phyloP scores from a whole-genome alignment of 2,797 vertebrate species.

The Mallotus villosus region DNA sequence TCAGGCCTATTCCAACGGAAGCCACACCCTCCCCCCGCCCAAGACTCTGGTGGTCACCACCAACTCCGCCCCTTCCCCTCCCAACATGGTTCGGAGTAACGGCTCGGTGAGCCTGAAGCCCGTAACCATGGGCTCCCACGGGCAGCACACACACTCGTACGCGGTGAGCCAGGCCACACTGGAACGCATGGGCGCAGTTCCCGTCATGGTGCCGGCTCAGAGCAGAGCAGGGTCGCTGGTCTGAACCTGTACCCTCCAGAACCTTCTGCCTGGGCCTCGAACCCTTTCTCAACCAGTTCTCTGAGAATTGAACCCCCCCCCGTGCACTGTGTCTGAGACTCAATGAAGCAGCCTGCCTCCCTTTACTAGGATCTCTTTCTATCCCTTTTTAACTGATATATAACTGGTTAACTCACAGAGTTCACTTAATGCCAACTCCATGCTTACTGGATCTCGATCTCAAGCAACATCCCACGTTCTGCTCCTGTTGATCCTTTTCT shows the following conservation, averaged over 20 bases:
- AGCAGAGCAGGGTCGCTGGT: constrained; percentile 94
- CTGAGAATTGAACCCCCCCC: constrained; percentile 6
- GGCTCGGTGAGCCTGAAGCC: constrained; percentile 86
- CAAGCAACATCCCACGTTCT: constrained; percentile 26
- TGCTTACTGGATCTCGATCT: constrained; percentile 33
- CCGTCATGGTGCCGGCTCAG: constrained; percentile 96
- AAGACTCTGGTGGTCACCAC: constrained; percentile 96
- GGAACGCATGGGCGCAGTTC: constrained; percentile 93
- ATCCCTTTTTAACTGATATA: constrained; percentile 42
- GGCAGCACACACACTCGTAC: constrained; percentile 84
- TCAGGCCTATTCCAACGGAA: constrained; percentile 84
- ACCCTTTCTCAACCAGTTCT: background rate
- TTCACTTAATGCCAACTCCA: constrained; percentile 69
- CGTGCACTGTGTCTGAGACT: background rate
- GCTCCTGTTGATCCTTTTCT: constrained; percentile 16
- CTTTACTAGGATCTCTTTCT: constrained; percentile 51
- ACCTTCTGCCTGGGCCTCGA: background rate
- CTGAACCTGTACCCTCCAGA: constrained; percentile 48
- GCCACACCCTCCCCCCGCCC: constrained; percentile 82
- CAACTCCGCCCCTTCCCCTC: constrained; percentile 86
- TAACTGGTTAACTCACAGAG: constrained; percentile 60
- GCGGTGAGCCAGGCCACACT: constrained; percentile 91
- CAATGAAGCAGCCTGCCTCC: constrained; percentile 52
- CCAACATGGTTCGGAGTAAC: constrained; percentile 83
- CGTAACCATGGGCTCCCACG: constrained; percentile 63